Evolutionary conservation across 1,140 invertebrate species (phyloP).

Genomic region (Schlechtendalia chinensis): DNA sequence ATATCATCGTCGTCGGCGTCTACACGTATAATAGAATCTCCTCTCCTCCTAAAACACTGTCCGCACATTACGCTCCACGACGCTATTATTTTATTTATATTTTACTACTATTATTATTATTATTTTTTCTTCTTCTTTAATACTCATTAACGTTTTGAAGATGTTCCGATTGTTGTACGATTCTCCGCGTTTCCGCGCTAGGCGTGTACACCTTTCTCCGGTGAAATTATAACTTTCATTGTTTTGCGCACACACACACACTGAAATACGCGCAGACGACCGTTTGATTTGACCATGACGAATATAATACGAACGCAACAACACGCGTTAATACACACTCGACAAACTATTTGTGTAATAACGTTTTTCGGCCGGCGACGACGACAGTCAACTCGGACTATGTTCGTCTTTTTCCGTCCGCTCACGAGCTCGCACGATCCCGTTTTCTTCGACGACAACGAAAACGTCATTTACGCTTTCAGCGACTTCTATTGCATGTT

Average conservation of each 20-base stretch:
- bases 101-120: not conserved
- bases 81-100: not conserved
- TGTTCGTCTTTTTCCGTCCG: too few species aligned
- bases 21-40: not conserved
- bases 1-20: not conserved
- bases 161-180: not conserved
- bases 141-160: slow-evolving; percentile 13
- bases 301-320: not conserved
- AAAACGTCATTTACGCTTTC: too few species aligned
- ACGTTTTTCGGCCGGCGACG: too few species aligned
- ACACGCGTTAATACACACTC: too few species aligned
- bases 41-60: too few species aligned
- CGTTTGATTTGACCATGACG: not conserved
- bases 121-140: not conserved
- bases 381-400: too few species aligned
- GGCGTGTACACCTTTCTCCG: not conserved
- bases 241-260: not conserved
- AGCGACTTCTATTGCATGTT: too few species aligned
- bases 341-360: too few species aligned
- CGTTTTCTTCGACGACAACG: too few species aligned
- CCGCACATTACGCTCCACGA: not conserved
- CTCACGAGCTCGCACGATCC: too few species aligned
- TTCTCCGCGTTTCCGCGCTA: not conserved
- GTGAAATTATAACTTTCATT: slow-evolving; percentile 31
- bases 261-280: not conserved